A percentile compares a stretch with the other conserved stretches of the same genome.
phyloP scores from a whole-genome alignment of 2,888 invertebrate genomes.

The Horisme vitalbata region DNA sequence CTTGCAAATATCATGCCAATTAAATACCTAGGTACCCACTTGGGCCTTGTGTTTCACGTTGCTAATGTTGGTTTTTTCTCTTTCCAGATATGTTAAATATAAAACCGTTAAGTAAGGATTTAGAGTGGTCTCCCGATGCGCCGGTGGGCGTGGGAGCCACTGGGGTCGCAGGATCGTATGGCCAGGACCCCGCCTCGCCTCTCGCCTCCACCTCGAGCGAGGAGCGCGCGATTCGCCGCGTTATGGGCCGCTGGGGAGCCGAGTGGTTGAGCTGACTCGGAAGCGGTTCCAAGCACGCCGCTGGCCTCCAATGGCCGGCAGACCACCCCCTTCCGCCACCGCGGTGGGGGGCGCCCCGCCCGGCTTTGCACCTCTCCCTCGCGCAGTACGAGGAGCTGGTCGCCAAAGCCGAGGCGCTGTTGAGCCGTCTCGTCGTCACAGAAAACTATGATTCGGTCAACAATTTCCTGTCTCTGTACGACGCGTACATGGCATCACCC shows the following conservation, averaged over 20 bases:
- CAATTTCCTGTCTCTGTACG: slow-evolving; percentile 89
- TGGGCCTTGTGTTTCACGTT: no score
- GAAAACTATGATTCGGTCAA: slow-evolving; percentile 96
- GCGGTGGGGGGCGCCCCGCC: slow-evolving; percentile 75
- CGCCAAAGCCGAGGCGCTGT: slow-evolving; percentile 90
- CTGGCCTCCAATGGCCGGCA: slow-evolving; percentile 68
- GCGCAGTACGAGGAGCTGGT: slow-evolving; percentile 91
- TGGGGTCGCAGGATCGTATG: slow-evolving; percentile 55
- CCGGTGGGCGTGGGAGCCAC: slow-evolving; percentile 68
- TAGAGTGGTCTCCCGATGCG: slow-evolving; percentile 76
- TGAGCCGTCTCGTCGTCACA: slow-evolving; percentile 92
- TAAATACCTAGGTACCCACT: no score
- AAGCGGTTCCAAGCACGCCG: slow-evolving; percentile 58
- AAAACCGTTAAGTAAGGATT: slow-evolving; percentile 80
- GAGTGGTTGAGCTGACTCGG: slow-evolving; percentile 99
- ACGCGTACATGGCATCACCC: slow-evolving; percentile 86
- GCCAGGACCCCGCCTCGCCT: slow-evolving; percentile 51
- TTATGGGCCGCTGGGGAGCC: slow-evolving; percentile 94
- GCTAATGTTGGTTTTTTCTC: slow-evolving; percentile 5
- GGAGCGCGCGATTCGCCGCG: slow-evolving; percentile 75
- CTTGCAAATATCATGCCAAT: no score
- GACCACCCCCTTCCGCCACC: slow-evolving; percentile 76
- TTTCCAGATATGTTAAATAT: slow-evolving; percentile 78
- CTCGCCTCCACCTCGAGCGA: slow-evolving; percentile 68
- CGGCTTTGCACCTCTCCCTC: slow-evolving; percentile 88